Evolutionary conservation across 1,140 invertebrate species (phyloP).

Genomic region (Drosophila nebulosa): DNA sequence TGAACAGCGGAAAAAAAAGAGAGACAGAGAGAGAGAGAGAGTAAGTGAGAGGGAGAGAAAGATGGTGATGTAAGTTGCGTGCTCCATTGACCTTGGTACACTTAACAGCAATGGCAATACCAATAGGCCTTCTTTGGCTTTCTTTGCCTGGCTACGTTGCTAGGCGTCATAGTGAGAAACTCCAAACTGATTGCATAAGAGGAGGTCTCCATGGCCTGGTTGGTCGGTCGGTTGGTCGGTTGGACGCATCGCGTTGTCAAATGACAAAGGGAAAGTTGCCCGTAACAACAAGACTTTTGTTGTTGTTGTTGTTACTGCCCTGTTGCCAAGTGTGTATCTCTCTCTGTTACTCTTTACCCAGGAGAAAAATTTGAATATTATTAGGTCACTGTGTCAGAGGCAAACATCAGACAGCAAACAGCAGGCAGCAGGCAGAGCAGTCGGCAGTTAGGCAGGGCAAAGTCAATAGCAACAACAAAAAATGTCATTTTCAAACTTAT

Average conservation of each 20-base stretch:
- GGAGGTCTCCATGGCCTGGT: not conserved
- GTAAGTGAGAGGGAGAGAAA: no score
- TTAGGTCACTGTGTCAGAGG: constrained; percentile 77
- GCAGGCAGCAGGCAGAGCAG: constrained; percentile 8
- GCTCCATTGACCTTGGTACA: constrained; percentile 70
- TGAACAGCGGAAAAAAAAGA: not conserved
- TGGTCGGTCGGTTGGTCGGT: not conserved
- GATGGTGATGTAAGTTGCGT: constrained; percentile 62
- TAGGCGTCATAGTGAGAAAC: constrained; percentile 36
- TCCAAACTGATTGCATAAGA: constrained; percentile 5
- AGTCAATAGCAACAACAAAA: constrained; percentile 56
- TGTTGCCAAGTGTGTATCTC: not conserved
- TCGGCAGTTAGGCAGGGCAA: constrained; percentile 10
- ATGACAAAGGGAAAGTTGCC: constrained; percentile 6
- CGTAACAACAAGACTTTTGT: not conserved
- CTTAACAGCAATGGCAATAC: constrained; percentile 45
- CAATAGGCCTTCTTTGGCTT: constrained; percentile 30
- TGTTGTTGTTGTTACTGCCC: not conserved
- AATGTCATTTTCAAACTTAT: not conserved
- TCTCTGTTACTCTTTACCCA: not conserved
- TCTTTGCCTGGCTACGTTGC: constrained; percentile 19
- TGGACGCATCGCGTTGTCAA: not conserved
- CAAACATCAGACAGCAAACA: no score
- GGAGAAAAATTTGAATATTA: constrained; percentile 52
- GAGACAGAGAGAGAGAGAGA: not conserved